Conservation (phyloP, 1,140 invertebrate species). For the Psix sp. region DNA sequence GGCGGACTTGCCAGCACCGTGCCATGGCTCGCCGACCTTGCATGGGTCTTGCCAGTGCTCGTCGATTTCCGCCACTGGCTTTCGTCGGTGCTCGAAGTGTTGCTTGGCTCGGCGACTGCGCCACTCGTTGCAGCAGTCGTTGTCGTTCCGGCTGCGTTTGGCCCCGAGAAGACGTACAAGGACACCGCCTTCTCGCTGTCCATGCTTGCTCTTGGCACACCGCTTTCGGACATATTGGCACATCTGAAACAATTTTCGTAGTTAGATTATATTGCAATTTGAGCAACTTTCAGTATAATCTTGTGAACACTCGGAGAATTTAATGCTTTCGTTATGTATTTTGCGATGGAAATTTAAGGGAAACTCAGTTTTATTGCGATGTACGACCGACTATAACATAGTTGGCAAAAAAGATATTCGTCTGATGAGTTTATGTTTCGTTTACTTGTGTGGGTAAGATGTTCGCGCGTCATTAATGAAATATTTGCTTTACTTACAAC, state of each 20-base stretch:
- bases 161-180: constrained; percentile 69
- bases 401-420: too few species aligned
- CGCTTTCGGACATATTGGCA: constrained; percentile 74
- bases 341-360: too few species aligned
- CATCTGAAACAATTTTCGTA: constrained; percentile 63
- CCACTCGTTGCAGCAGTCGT: background rate
- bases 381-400: too few species aligned
- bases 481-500: too few species aligned
- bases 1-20: constrained; percentile 78
- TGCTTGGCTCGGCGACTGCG: background rate
- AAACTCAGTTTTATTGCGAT: too few species aligned
- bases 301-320: too few species aligned
- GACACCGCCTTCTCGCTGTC: constrained; percentile 69
- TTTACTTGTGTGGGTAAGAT: too few species aligned
- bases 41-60: constrained; percentile 80
- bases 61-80: constrained; percentile 31
- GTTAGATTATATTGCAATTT: constrained; percentile 7
- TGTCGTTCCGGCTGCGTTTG: background rate
- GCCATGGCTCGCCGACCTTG: constrained; percentile 88
- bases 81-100: constrained; percentile 19
- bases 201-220: constrained; percentile 68
- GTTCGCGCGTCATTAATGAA: too few species aligned
- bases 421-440: too few species aligned
- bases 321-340: too few species aligned
- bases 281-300: background rate